A percentile compares a stretch with the other conserved stretches of the same genome.
These are phyloP conservation scores for Imbricaverruca yamaguchii DNA, from an alignment of 2,888 invertebrate species.

Conservation along the genomic window DNA sequence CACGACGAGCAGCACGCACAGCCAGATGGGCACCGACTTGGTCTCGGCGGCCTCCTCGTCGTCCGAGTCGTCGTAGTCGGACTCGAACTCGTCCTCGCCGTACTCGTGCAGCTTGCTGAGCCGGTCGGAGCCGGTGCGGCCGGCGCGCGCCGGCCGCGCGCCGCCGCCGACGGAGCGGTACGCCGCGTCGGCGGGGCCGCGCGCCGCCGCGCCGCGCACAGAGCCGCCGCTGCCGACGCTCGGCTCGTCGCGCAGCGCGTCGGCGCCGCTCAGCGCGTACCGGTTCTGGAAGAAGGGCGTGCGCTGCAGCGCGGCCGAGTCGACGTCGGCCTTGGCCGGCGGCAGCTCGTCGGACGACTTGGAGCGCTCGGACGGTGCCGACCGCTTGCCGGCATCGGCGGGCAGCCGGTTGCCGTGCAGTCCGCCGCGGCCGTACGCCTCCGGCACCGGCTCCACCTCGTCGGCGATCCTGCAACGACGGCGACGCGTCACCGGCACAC, in stretches of 20 bases:
- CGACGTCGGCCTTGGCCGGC: background rate
- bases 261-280: slow-evolving; percentile 16
- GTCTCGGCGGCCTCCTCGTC: slow-evolving; percentile 39
- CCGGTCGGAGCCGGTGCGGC: slow-evolving; percentile 46
- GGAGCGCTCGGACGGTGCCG: slow-evolving; percentile 11
- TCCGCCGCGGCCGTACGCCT: slow-evolving; percentile 32
- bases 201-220: slow-evolving; percentile 4
- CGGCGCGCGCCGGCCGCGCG: slow-evolving; percentile 18
- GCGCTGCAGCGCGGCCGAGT: slow-evolving; percentile 17
- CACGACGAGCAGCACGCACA: slow-evolving; percentile 73
- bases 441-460: slow-evolving; percentile 38
- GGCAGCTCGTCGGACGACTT: slow-evolving; percentile 15
- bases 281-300: slow-evolving; percentile 21
- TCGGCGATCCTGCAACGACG: slow-evolving; percentile 43
- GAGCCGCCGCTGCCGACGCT: slow-evolving; percentile 34
- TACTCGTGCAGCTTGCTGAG: slow-evolving; percentile 42
- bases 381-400: slow-evolving; percentile 25
- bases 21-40: slow-evolving; percentile 67
- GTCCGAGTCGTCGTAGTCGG: slow-evolving; percentile 38
- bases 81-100: slow-evolving; percentile 49
- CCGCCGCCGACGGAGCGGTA: background rate
- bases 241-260: slow-evolving; percentile 16
- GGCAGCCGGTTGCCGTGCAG: slow-evolving; percentile 30
- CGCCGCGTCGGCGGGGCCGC: slow-evolving; percentile 16
- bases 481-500: no score